A percentile compares a stretch with the other conserved stretches of the same genome.
These are phyloP conservation scores for Meghimatium bilineatum DNA, from an alignment of 2,888 invertebrate species.

Conservation along the genomic window DNA sequence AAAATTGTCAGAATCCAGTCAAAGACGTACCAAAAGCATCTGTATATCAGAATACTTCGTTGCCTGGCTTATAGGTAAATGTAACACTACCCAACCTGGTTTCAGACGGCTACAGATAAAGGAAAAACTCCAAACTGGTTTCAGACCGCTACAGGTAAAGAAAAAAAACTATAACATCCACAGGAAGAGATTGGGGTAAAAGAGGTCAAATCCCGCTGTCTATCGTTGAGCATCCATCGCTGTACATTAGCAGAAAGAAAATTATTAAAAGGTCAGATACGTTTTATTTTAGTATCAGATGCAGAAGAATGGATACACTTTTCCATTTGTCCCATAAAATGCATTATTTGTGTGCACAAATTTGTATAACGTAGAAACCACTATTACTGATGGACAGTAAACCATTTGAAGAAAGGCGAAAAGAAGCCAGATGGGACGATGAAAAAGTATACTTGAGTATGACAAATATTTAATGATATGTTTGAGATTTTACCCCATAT, in stretches of 20 bases:
- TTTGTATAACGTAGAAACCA: too few species aligned
- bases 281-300: too few species aligned
- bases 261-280: too few species aligned
- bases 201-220: neutral
- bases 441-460: too few species aligned
- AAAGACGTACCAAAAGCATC: neutral
- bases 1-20: neutral
- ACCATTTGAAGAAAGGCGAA: too few species aligned
- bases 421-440: too few species aligned
- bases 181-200: neutral
- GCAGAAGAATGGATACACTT: too few species aligned
- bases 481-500: too few species aligned
- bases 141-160: neutral
- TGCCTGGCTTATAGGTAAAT: neutral
- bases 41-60: constrained; percentile 1
- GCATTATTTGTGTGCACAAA: too few species aligned
- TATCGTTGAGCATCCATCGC: neutral
- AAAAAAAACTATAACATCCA: neutral
- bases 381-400: too few species aligned
- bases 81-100: neutral
- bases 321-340: too few species aligned
- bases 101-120: neutral
- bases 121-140: neutral
- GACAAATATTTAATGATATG: too few species aligned
- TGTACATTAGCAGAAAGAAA: neutral